Evolutionary conservation across 2,888 invertebrate species (phyloP).

Genomic region (Hartigia nigra): DNA sequence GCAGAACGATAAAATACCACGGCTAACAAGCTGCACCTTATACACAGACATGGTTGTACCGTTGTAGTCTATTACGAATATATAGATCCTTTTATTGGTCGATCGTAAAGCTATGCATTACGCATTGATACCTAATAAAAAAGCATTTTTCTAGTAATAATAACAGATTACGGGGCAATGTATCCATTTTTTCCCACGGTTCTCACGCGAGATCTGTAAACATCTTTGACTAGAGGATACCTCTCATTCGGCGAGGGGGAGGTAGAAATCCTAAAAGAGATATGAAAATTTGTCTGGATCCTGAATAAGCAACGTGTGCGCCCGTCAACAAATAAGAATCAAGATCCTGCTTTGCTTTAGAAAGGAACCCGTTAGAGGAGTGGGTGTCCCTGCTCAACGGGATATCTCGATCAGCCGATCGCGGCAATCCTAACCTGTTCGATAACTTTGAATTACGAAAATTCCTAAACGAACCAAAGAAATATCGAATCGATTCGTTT

Average conservation of each 20-base stretch:
- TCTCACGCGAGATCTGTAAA: neutral
- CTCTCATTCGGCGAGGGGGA: neutral
- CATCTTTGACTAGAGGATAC: neutral
- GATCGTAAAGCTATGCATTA: neutral
- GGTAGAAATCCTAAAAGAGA: neutral
- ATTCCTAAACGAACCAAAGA: neutral
- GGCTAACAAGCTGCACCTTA: neutral
- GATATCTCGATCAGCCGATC: constrained; percentile 14
- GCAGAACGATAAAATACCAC: neutral
- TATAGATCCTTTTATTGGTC: neutral
- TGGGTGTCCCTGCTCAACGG: constrained; percentile 22
- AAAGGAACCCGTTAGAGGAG: constrained; percentile 19
- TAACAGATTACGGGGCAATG: neutral
- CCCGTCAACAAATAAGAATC: constrained; percentile 5
- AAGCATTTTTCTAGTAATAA: too few species aligned
- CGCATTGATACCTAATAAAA: neutral
- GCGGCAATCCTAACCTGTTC: neutral
- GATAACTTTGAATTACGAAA: neutral
- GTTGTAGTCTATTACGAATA: neutral
- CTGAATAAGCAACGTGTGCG: constrained; percentile 4
- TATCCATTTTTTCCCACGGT: neutral
- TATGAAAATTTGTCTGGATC: neutral
- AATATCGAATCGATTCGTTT: neutral
- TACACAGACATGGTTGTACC: neutral
- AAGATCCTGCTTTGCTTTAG: constrained; percentile 24